Evolutionary conservation across 2,797 vertebrate genomes (phyloP).

Genomic region (Takifugu ocellatus): DNA sequence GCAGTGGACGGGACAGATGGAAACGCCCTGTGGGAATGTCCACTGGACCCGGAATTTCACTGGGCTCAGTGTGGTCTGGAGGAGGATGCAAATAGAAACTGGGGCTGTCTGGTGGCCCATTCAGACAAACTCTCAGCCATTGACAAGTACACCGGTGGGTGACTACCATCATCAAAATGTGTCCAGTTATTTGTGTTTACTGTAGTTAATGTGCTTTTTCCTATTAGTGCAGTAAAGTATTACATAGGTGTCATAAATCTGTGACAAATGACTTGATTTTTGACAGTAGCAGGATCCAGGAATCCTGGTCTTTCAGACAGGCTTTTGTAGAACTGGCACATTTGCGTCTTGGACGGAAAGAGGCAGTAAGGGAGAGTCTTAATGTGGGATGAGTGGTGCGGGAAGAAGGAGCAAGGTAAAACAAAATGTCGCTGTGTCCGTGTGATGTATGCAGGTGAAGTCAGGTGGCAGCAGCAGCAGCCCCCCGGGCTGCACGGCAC

Average conservation of each 20-base stretch:
- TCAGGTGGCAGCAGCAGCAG: conserved; percentile 63
- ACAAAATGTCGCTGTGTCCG: background rate
- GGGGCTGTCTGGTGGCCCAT: conserved; percentile 80
- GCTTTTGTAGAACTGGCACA: too few species aligned
- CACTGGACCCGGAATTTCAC: conserved; percentile 71
- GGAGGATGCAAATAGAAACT: conserved; percentile 8
- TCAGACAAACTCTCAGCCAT: conserved; percentile 69
- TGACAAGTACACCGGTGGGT: conserved; percentile 71
- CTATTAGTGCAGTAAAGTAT: too few species aligned
- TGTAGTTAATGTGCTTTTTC: background rate
- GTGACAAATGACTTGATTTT: too few species aligned
- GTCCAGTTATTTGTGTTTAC: background rate
- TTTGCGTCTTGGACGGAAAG: background rate
- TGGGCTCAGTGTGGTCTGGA: conserved; percentile 79
- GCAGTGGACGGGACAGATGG: conserved; percentile 86
- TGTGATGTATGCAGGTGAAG: conserved; percentile 34
- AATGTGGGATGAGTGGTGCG: background rate
- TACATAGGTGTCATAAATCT: too few species aligned
- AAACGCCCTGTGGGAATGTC: conserved; percentile 77
- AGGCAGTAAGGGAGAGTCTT: background rate
- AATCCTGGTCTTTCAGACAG: too few species aligned
- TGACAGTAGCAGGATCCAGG: too few species aligned
- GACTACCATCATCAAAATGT: background rate
- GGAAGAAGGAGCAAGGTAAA: too few species aligned
- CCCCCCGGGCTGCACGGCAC: conserved; percentile 36